Conservation (phyloP, 2,888 invertebrate species). For the Lacanobia oleracea region DNA sequence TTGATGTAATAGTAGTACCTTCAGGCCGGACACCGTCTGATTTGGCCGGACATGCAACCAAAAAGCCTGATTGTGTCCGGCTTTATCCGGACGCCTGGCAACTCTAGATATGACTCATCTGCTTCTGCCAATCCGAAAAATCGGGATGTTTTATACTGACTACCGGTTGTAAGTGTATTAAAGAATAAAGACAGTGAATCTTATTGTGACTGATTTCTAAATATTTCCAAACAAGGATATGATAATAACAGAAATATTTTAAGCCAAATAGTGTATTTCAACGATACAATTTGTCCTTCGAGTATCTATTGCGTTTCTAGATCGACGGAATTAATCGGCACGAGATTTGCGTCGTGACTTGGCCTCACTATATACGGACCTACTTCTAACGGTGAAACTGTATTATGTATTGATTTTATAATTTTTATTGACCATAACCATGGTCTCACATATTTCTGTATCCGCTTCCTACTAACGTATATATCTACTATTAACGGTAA, state of each 20-base stretch:
- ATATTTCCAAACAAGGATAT: neutral
- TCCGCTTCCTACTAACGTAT: constrained; percentile 41
- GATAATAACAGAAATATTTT: neutral
- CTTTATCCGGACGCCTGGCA: no score
- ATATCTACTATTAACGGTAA: neutral
- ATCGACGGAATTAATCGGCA: constrained; percentile 24
- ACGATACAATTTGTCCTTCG: constrained; percentile 24
- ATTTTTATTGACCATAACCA: constrained; percentile 29
- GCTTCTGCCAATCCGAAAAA: neutral
- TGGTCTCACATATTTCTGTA: constrained; percentile 17
- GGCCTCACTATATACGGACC: neutral
- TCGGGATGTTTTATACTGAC: no score
- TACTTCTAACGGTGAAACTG: constrained; percentile 1
- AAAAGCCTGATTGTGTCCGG: no score
- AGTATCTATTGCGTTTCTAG: constrained; percentile 14
- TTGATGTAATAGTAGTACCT: no score
- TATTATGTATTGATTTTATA: constrained; percentile 29
- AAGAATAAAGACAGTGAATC: neutral
- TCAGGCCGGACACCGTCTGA: no score
- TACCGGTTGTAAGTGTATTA: neutral
- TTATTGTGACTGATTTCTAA: neutral
- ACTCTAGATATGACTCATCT: neutral
- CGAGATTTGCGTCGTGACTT: constrained; percentile 41
- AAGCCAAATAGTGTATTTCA: constrained; percentile 8
- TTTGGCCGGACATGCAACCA: no score